Base-by-base conservation (phyloP, 2,113 vertebrate species). In the Formicarius rufipectus region DNA sequence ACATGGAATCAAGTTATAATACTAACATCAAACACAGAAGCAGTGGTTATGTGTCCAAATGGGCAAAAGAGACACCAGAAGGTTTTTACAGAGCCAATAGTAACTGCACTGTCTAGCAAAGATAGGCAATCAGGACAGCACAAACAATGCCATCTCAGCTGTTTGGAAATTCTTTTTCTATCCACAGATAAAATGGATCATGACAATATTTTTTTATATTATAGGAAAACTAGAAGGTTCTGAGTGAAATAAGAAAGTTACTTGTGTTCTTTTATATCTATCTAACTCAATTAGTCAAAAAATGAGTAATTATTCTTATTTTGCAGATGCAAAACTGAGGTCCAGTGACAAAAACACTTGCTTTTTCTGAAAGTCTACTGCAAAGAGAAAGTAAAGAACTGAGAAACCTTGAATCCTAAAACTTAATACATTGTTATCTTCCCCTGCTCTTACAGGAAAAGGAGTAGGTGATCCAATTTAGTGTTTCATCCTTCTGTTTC, bases 1-100 rank as follows among this genome's bases (percentile, higher is more conserved):
- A 63, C 33, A 44, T 20, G 27, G 30, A 91, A 90, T 67, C 59
- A 84, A 73, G 55, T 50, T 83, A 50, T 93, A 96, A 94, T 93
- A 53, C 59, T 74, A 88, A 91, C 63, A 87, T 91, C 84, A 96
- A 91, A 90, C 82, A 95, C 13, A 77, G 81, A 87, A 52, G 49
- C 76, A 33, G 27, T 75, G 30, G 7, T 37, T 84, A 6, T 42
- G 27, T 64, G 56, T 80, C 89, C 79, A 91, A 86, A 90, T 47
- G 47, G n/a, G 50, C 59, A 92, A 89, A 92, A 76, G 30, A 93
- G 39, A 47, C 31, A 81, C 33, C 68, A 84, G 79, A 92, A 94
- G 39, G 55, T 63, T 66, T 67, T 59, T 55, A 35, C 5, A 2
- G 67, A 96, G 78, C 47, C 90, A 92, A 40, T 14, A 76, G 42